Evolutionary conservation across 2,797 vertebrate genomes (phyloP), one percentile per base, ranked within the genome.

Genomic region (Pipistrellus kuhlii): DNA sequence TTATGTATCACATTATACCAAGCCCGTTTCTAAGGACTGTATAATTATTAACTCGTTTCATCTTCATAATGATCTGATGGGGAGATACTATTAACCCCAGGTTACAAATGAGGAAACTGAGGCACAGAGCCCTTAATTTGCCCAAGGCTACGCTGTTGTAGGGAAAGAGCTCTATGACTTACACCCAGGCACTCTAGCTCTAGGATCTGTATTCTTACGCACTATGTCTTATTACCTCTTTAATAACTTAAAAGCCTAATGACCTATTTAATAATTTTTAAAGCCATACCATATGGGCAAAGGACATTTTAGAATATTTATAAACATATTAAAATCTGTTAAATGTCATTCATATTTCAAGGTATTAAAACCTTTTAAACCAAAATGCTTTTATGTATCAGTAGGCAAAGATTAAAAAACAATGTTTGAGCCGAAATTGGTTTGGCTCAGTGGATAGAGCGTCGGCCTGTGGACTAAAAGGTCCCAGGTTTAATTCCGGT

Each of bases 21-120:
- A 73, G n/a, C 27, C 51, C 48, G 77, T 38, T 80, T 87, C 75
- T 95, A 92, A 90, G 44, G 7, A 64, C 35, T 85, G 23, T 59
- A 23, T 48, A 93, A 83, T 88, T 83, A 82, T 41, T 68, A 90
- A 90, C 44, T 81, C 38, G 90, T 48, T 82, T 85, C 72, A 85
- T 90, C 71, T 48, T 88, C 51, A 64, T 41, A 68, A 94, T 57
- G 57, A 41, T n/a, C 57, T 51, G 77, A 30, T 51, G 38, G 13
- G n/a, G 32, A 72, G 35, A 72, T 76, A 68, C 51, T 75, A 84
- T 80, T 55, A 87, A 53, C 32, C 20, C 13, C n/a, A 59, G 84
- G 88, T 82, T 72, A 86, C 68, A 78, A 62, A 81, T 25, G 27
- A 95, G 30, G 13, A 96, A 84, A 91, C 21, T 80, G 64, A 95